Base-by-base conservation (phyloP, 2,113 vertebrate genomes). In the Hylia prasina region DNA sequence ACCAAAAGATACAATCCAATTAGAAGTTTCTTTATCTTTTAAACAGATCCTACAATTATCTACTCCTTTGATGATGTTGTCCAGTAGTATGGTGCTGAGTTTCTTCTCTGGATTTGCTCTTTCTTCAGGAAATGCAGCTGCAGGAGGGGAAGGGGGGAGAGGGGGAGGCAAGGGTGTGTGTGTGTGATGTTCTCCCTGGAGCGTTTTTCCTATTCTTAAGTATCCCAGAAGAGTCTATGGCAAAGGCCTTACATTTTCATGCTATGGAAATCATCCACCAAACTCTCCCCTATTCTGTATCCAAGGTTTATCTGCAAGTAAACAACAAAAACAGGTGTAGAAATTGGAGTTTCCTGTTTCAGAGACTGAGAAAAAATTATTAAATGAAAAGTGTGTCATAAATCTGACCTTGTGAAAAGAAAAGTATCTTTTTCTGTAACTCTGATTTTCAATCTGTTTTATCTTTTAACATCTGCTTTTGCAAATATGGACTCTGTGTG, bases 381-480 rank as follows among this genome's bases (percentile, higher is more conserved):
- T 31, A 90, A 58, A 24, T 50, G 2, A 83, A 50, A 92, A 84
- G 4, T 37, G 8, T 80, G 13, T 89, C 48, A 57, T 61, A 92
- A 89, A 68, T 42, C 53, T 92, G 75, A 93, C 8, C 25, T 61
- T 47, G 19, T 77, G 15, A 10, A 47, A 70, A 54, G 23, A 42
- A 72, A 81, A 50, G 10, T 39, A 35, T 71, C 11, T 87, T 79
- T 44, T 94, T 72, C 24, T 78, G 51, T 71, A 53, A 57, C 28
- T 69, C 47, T 28, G n/a, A 35, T 64, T 94, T 91, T 82, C 45
- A 82, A 3, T 71, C 28, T 80, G 11, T 89, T 94, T 92, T 88
- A 71, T 96, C 85, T 96, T 94, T 84, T 60, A 90, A 64, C 76
- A 90, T 95, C 90, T 96, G 65, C 76, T 91, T 95, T 92, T 90